phyloP scores from a whole-genome alignment of 1,140 invertebrate species.

The Ceratoteleas bidentatus region DNA sequence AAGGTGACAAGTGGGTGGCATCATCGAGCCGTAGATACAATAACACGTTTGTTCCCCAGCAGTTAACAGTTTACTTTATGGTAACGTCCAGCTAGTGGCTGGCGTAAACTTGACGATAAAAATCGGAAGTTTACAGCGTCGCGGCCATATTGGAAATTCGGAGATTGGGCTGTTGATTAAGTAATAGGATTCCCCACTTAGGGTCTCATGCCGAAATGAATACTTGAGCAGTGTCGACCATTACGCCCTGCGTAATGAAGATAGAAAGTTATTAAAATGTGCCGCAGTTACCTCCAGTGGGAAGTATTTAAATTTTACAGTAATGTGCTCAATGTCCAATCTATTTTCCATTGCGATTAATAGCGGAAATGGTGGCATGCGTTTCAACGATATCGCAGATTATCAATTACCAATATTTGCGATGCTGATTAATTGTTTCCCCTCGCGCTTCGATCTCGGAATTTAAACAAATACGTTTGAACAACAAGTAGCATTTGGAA shows the following conservation, averaged over 20 bases:
- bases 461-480: too few relatives aligned
- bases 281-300: too few relatives aligned
- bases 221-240: neutral
- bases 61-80: constrained; percentile 62
- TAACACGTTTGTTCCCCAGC: constrained; percentile 48
- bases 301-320: neutral
- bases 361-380: too few relatives aligned
- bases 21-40: constrained; percentile 45
- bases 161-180: constrained; percentile 53
- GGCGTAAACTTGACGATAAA: constrained; percentile 40
- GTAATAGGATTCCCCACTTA: constrained; percentile 42
- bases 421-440: too few relatives aligned
- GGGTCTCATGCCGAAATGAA: constrained; percentile 23
- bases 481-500: too few relatives aligned
- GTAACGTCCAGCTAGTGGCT: constrained; percentile 27
- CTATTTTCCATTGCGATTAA: too few relatives aligned
- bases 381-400: too few relatives aligned
- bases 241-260: too few relatives aligned
- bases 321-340: too few relatives aligned
- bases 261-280: too few relatives aligned
- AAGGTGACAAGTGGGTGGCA: constrained; percentile 45
- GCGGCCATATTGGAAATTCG: constrained; percentile 53
- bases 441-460: too few relatives aligned
- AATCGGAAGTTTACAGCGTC: constrained; percentile 52
- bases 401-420: too few relatives aligned